Percentiles rank a stretch among this genome's conserved stretches.
These are phyloP conservation scores for Charaxes varanes DNA, from an alignment of 1,140 invertebrate species.

Conservation along the genomic window DNA sequence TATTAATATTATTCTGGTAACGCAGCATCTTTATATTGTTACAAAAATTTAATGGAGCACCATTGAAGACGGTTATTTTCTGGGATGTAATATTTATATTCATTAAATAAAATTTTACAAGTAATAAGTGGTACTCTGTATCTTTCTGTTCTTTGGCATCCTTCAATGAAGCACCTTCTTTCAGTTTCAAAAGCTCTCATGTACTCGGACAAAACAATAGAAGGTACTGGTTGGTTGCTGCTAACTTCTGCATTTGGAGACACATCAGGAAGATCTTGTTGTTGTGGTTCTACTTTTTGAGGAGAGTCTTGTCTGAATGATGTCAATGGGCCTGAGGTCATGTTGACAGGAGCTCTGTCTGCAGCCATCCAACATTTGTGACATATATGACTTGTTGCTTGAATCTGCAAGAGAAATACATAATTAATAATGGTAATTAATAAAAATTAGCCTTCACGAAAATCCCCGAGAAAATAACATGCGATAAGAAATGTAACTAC, in stretches of 20 bases:
- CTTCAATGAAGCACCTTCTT: constrained; percentile 21
- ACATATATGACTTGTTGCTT: constrained; percentile 13
- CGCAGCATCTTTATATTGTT: too few relatives aligned
- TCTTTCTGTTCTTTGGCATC: too few relatives aligned
- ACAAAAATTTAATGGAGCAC: too few relatives aligned
- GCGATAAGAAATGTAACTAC: constrained; percentile 8
- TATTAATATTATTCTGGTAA: too few relatives aligned
- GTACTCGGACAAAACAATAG: constrained; percentile 18
- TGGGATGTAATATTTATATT: constrained; percentile 22
- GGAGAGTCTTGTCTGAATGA: too few relatives aligned
- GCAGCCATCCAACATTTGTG: constrained; percentile 17
- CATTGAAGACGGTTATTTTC: too few relatives aligned
- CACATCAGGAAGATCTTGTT: too few relatives aligned
- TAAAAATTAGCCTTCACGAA: too few relatives aligned
- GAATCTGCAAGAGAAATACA: constrained; percentile 17
- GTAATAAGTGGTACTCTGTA: constrained; percentile 6
- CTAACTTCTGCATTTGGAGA: constrained; percentile 11
- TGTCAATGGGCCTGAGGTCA: constrained; percentile 17
- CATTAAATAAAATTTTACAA: too few relatives aligned
- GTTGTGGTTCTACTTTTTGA: too few relatives aligned
- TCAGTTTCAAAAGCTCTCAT: too few relatives aligned
- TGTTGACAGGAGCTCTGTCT: constrained; percentile 20
- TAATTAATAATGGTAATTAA: constrained; percentile 11
- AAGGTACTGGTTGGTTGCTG: too few relatives aligned
- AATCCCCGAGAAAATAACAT: constrained; percentile 6